A percentile compares a stretch with the other conserved stretches of the same genome.
phyloP scores from a whole-genome alignment of 23 tunicate species.

The Diplosoma virens region DNA sequence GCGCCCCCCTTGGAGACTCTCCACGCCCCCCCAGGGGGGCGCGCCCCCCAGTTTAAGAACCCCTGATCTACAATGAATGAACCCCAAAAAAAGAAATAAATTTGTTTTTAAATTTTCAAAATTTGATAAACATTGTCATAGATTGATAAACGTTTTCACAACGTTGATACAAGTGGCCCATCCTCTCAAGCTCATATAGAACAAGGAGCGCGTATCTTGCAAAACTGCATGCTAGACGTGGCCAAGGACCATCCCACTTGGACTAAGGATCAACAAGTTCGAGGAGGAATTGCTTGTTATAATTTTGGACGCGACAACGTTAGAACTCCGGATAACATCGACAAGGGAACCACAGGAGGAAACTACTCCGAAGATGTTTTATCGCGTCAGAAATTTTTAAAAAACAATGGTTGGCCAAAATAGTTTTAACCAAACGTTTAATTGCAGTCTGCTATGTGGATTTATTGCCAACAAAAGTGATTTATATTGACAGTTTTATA shows the following conservation, averaged over 20 bases:
- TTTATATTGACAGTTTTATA: no score
- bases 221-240: neutral
- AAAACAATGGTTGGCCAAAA: neutral
- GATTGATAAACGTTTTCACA: constrained; percentile 3
- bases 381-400: neutral
- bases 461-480: no score
- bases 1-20: no score
- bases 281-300: constrained; percentile 43
- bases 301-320: constrained; percentile 32
- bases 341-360: constrained; percentile 8
- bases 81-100: no score
- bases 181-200: neutral
- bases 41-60: no score
- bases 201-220: neutral
- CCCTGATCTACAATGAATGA: no score
- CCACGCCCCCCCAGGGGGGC: no score
- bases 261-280: constrained; percentile 35
- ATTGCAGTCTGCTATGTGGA: no score
- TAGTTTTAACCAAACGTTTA: no score
- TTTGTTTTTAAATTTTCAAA: no score
- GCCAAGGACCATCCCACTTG: constrained; percentile 25
- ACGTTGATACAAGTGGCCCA: neutral
- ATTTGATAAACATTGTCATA: no score
- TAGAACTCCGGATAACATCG: neutral
- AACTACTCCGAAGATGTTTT: neutral